Base-by-base conservation (phyloP, 2,888 invertebrate genomes). In the Drosophila borealis region DNA sequence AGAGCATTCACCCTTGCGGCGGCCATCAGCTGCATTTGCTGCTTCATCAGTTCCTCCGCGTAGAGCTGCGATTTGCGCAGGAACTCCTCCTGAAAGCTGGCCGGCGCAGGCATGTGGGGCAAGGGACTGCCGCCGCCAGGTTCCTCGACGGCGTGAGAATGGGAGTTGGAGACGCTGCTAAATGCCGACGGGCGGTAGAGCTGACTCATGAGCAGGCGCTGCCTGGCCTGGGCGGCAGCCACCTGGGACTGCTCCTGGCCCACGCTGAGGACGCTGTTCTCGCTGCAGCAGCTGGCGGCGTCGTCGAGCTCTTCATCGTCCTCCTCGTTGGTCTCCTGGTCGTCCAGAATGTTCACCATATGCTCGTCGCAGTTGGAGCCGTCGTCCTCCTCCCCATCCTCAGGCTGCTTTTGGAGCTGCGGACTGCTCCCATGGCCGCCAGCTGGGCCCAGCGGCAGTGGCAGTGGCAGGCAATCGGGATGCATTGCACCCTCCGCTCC, bases 211-310 rank as follows among this genome's bases (percentile, higher is more conserved):
- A 89, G 70, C 34, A 89, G 64, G 2, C 89, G 68, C 19, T 89
- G 90, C 0, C 80, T 51, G 11, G 80, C 85, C 25, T 88, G 88
- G 13, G 77, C 86, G 5, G 88, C 88, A 0, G 81, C 81, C 8
- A 66, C 85, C 14, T 82, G 85, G 0, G 88, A 86, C 5, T 91
- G 89, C 68, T 97, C 96, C 89, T 96, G 96, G 6, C 96, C 96
- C 74, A 97, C 96, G 79, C 96, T 96, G 36, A 97, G 90, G 4
- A 96, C 96, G 45, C 96, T 97, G 87, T 96, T 96, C 83, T 96
- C 96, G 81, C 95, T 95, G 79, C 95, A 95, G 75, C 95, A 95
- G 67, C 95, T 96, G 71, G 94, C 94, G 17, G 94, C 94, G 70
- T 92, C 92, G 34, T 80, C 87, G 6, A 78, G 51, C 17, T 90